A percentile compares a stretch with the other conserved stretches of the same genome.
These are phyloP conservation scores for Urocitellus parryii DNA, from an alignment of 2,113 vertebrate genomes.

Conservation along the genomic window DNA sequence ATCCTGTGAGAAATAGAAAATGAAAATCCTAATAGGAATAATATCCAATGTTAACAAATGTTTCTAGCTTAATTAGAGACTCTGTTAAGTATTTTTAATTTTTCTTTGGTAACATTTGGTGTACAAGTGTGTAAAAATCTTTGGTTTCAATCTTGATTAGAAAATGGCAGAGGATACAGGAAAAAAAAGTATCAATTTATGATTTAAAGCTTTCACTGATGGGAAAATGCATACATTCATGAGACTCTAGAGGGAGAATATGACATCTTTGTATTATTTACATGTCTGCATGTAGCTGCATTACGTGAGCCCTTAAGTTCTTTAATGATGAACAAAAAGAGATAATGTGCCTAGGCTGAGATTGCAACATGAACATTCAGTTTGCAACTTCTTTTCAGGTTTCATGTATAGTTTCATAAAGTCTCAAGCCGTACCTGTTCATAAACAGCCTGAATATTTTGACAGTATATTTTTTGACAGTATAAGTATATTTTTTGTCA, in stretches of 20 bases:
- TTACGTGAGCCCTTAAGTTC: background rate
- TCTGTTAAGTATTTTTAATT: background rate
- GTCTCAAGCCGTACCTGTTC: background rate
- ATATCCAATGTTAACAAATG: background rate
- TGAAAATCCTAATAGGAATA: background rate
- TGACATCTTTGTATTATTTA: background rate
- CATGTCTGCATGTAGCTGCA: background rate
- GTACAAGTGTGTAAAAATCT: background rate
- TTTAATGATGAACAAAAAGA: background rate
- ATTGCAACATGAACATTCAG: background rate
- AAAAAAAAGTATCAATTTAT: background rate
- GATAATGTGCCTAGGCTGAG: accelerated
- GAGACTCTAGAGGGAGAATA: background rate
- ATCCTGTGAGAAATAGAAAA: background rate
- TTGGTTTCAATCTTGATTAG: background rate
- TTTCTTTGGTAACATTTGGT: background rate
- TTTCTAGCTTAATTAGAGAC: conserved; percentile 2
- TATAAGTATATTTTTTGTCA: background rate
- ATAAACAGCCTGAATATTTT: background rate
- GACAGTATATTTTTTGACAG: background rate
- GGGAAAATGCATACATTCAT: background rate
- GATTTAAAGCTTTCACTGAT: background rate
- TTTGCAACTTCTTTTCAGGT: background rate
- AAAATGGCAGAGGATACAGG: conserved; percentile 29
- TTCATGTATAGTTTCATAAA: accelerated